Evolutionary conservation across 2,888 invertebrate species (phyloP).

Genomic region (Amphimallon solstitiale): DNA sequence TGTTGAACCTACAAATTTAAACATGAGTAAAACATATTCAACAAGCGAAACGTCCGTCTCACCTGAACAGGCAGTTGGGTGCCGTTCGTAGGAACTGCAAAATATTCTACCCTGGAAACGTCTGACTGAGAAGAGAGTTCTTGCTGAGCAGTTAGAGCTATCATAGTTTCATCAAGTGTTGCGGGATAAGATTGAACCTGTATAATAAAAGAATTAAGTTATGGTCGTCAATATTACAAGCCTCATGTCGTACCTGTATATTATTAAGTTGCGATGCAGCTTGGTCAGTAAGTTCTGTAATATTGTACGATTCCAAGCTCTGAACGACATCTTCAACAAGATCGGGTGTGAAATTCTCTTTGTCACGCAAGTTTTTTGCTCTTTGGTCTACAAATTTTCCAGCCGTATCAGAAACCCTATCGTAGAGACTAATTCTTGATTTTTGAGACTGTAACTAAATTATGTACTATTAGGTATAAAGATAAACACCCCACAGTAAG

Average conservation of each 20-base stretch:
- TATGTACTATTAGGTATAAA: not conserved
- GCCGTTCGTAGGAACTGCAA: constrained; percentile 61
- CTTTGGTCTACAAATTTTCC: constrained; percentile 46
- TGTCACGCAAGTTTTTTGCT: constrained; percentile 53
- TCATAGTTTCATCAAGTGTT: constrained; percentile 61
- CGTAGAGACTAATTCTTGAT: constrained; percentile 57
- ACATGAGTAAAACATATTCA: constrained; percentile 12
- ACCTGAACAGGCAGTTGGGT: constrained; percentile 57
- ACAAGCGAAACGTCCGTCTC: not conserved
- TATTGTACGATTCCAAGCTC: constrained; percentile 65
- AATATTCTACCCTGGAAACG: constrained; percentile 63
- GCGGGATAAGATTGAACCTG: constrained; percentile 59
- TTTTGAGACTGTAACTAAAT: constrained; percentile 49
- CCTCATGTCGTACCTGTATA: constrained; percentile 48
- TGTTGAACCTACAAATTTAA: constrained; percentile 51
- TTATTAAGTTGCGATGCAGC: constrained; percentile 58
- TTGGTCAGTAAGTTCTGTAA: constrained; percentile 64
- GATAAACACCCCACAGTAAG: not conserved
- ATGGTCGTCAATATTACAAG: not conserved
- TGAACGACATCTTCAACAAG: constrained; percentile 61
- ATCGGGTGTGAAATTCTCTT: constrained; percentile 53
- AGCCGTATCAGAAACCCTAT: constrained; percentile 53
- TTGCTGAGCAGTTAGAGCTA: constrained; percentile 60
- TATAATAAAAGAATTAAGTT: constrained; percentile 41
- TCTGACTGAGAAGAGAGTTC: constrained; percentile 57